Conservation (phyloP, 2,113 vertebrate genomes). For the Penelope pileata region DNA sequence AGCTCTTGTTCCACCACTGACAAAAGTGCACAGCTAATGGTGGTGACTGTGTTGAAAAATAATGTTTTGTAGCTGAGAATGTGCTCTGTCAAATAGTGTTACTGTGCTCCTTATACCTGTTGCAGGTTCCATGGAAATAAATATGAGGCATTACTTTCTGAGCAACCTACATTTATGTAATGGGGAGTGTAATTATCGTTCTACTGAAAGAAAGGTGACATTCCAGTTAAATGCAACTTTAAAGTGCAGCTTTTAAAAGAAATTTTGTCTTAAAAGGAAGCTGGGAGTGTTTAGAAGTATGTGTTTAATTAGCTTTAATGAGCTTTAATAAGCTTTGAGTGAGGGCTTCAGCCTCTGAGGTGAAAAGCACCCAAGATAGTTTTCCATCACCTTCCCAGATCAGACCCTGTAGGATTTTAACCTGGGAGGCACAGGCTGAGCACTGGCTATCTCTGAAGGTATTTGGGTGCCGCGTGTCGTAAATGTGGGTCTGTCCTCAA, state of each 20-base stretch:
- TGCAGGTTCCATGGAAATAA: neutral
- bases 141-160: neutral
- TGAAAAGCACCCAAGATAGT: neutral
- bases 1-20: neutral
- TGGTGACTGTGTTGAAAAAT: neutral
- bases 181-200: conserved; percentile 17
- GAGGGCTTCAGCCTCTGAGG: neutral
- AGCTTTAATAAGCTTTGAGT: neutral
- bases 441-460: neutral
- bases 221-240: conserved; percentile 52
- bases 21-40: neutral
- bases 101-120: neutral
- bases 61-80: neutral
- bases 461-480: neutral
- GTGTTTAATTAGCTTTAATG: neutral
- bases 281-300: neutral
- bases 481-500: neutral
- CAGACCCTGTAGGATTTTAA: neutral
- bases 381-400: neutral
- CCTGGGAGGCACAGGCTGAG: neutral
- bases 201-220: conserved; percentile 27
- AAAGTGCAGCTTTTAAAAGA: conserved; percentile 36
- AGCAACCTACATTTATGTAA: neutral
- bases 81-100: neutral
- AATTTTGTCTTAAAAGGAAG: neutral